Conservation (phyloP, 2,797 vertebrate genomes). For the Tenualosa ilisha region DNA sequence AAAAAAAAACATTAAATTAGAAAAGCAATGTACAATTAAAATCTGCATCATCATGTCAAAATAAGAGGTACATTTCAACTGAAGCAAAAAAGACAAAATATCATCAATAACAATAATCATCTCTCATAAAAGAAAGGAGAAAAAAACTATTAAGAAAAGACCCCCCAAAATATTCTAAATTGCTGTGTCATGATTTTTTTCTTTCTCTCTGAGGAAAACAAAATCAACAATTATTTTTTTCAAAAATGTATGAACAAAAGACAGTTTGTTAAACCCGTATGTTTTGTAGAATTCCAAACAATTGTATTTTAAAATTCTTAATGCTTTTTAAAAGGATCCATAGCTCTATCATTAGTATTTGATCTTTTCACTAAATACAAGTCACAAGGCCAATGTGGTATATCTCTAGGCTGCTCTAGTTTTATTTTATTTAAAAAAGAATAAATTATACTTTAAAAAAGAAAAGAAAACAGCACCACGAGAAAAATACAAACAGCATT, state of each 20-base stretch:
- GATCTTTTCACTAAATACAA: conserved; percentile 82
- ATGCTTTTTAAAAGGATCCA: conserved; percentile 86
- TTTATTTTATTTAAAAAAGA: conserved; percentile 71
- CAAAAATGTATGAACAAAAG: conserved; percentile 64
- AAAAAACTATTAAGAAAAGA: conserved; percentile 55
- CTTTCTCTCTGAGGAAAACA: conserved; percentile 52
- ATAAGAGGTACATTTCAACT: conserved; percentile 65
- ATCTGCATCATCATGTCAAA: conserved; percentile 65
- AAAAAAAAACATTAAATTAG: conserved; percentile 62
- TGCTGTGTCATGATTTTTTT: conserved; percentile 59
- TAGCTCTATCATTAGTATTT: conserved; percentile 84
- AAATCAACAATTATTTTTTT: conserved; percentile 61
- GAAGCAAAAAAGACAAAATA: conserved; percentile 62
- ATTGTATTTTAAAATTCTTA: conserved; percentile 76
- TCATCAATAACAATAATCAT: conserved; percentile 48
- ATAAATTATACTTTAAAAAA: conserved; percentile 71
- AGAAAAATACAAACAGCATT: conserved; percentile 77
- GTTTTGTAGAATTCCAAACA: conserved; percentile 81
- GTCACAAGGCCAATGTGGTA: conserved; percentile 86
- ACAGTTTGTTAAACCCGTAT: conserved; percentile 81
- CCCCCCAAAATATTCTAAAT: conserved; percentile 58
- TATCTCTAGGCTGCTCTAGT: conserved; percentile 82
- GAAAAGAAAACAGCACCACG: conserved; percentile 68
- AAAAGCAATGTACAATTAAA: conserved; percentile 67
- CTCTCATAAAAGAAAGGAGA: conserved; percentile 53